Percentiles rank a stretch among this genome's conserved stretches.
phyloP scores from a whole-genome alignment of 1,140 invertebrate species.

The Drosophila willistoni region DNA sequence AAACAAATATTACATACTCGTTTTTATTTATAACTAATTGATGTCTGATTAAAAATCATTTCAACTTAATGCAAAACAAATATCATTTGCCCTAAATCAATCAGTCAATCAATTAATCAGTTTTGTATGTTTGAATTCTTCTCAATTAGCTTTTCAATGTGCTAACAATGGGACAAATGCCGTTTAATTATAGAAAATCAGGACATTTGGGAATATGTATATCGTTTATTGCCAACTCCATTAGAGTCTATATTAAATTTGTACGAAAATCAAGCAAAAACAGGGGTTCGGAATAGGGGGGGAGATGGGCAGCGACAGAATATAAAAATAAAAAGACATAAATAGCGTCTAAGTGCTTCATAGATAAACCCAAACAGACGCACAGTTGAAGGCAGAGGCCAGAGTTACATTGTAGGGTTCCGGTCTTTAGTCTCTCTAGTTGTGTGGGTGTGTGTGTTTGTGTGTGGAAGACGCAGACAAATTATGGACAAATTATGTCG shows the following conservation, averaged over 20 bases:
- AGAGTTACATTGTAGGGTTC: neutral
- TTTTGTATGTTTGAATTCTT: conserved; percentile 44
- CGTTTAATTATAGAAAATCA: conserved; percentile 41
- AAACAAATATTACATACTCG: too few species aligned
- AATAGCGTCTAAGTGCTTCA: conserved; percentile 69
- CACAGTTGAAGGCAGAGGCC: conserved; percentile 10
- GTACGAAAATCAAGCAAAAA: conserved; percentile 18
- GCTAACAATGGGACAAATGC: conserved; percentile 32
- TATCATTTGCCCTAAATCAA: neutral
- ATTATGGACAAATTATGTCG: conserved; percentile 80
- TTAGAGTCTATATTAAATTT: conserved; percentile 4
- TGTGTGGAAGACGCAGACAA: conserved; percentile 71
- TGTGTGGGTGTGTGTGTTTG: conserved; percentile 24
- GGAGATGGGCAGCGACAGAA: conserved; percentile 1
- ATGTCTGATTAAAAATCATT: neutral
- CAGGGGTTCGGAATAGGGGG: conserved; percentile 21
- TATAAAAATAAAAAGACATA: conserved; percentile 62
- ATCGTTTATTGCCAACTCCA: conserved; percentile 45
- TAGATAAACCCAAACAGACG: conserved; percentile 65
- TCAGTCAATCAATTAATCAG: conserved; percentile 69
- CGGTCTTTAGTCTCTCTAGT: neutral
- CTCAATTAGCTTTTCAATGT: conserved; percentile 58
- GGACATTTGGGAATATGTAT: conserved; percentile 59
- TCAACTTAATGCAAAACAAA: neutral
- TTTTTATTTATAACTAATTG: too few species aligned